Conservation (phyloP, 1,140 invertebrate genomes). For the Sogatella furcifera region DNA sequence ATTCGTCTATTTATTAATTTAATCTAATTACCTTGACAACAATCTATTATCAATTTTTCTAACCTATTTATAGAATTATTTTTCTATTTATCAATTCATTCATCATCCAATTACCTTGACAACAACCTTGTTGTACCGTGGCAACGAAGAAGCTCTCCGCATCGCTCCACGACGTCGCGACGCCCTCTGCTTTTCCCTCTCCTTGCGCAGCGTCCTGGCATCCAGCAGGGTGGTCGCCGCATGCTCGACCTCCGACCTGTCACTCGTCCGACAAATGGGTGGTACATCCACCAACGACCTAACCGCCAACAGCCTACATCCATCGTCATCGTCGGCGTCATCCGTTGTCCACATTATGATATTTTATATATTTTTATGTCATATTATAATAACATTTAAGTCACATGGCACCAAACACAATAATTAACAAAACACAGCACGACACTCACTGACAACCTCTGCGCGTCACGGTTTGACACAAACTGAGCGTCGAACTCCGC, state of each 20-base stretch:
- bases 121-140: neutral
- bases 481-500: neutral
- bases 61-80: too few species aligned
- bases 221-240: neutral
- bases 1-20: too few species aligned
- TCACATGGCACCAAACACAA: neutral
- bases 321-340: neutral
- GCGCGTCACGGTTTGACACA: neutral
- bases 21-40: too few species aligned
- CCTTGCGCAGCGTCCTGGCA: constrained; percentile 3
- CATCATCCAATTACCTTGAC: too few species aligned
- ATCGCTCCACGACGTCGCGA: constrained; percentile 18
- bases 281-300: neutral
- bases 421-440: neutral
- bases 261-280: too few species aligned
- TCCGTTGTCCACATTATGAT: neutral
- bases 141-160: constrained; percentile 20
- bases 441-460: neutral
- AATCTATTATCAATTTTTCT: too few species aligned
- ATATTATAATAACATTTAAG: too few species aligned
- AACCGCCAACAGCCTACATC: constrained; percentile 5
- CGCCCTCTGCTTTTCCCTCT: constrained; percentile 14
- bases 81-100: too few species aligned
- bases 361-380: too few species aligned
- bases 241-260: neutral